These are phyloP conservation scores for Danionella dracula DNA, from an alignment of 2,797 vertebrate genomes.

Conservation along the genomic window DNA sequence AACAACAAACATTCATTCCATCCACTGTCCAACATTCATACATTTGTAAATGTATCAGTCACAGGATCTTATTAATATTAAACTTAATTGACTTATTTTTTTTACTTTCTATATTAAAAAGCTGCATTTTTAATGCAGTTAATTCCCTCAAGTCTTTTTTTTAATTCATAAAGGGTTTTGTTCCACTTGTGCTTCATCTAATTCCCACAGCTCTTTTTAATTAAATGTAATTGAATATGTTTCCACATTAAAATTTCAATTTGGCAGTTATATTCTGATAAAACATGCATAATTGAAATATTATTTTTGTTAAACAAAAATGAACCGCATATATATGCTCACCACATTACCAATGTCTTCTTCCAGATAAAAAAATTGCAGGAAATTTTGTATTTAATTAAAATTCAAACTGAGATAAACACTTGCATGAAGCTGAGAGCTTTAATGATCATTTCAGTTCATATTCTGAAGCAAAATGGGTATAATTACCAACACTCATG, in stretches of 20 bases:
- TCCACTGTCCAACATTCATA: too few relatives aligned
- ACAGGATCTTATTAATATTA: too few relatives aligned
- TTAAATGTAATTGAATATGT: constrained; percentile 46
- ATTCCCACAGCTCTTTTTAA: constrained; percentile 26
- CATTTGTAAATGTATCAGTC: too few relatives aligned
- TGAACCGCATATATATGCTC: constrained; percentile 53
- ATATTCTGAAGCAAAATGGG: constrained; percentile 25
- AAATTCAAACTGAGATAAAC: constrained; percentile 72
- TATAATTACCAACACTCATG: constrained; percentile 37
- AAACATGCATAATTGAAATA: constrained; percentile 73
- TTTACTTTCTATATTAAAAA: too few relatives aligned
- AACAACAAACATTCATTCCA: too few relatives aligned
- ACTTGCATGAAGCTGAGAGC: constrained; percentile 58
- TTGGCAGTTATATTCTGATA: constrained; percentile 69
- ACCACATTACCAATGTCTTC: constrained; percentile 41
- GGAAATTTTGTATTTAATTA: constrained; percentile 71
- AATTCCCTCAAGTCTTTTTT: not conserved
- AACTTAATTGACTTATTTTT: too few relatives aligned
- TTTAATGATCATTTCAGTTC: constrained; percentile 32
- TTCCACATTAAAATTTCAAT: constrained; percentile 61
- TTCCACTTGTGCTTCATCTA: constrained; percentile 1
- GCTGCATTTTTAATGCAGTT: not conserved
- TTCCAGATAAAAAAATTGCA: constrained; percentile 66
- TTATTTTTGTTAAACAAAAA: constrained; percentile 65
- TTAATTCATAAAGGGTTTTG: not conserved